Evolutionary conservation across 2,113 vertebrate species (phyloP).

Genomic region (Oxygymnocypris stewartii): DNA sequence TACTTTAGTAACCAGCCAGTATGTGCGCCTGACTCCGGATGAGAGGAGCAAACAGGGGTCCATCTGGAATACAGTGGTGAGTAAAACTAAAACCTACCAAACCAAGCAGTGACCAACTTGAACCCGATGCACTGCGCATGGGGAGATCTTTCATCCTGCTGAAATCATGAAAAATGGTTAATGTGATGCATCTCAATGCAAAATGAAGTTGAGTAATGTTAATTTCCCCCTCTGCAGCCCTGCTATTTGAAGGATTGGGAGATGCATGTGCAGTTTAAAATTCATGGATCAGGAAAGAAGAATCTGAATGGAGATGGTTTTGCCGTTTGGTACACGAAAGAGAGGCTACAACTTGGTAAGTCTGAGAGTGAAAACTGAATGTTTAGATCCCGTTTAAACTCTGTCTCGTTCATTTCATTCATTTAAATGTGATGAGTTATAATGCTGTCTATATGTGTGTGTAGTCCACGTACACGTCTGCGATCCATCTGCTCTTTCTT

Average conservation of each 20-base stretch:
- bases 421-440: constrained; percentile 4
- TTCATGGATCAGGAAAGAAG: constrained; percentile 94
- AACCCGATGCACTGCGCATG: background rate
- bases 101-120: background rate
- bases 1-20: constrained; percentile 93
- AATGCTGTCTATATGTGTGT: background rate
- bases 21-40: constrained; percentile 92
- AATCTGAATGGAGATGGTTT: constrained; percentile 95
- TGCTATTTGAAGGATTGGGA: constrained; percentile 98
- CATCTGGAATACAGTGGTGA: constrained; percentile 96
- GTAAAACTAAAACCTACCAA: background rate
- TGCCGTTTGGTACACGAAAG: constrained; percentile 96
- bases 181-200: background rate
- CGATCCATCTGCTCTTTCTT: background rate
- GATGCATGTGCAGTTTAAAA: constrained; percentile 93
- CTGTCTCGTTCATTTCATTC: background rate
- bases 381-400: background rate
- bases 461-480: background rate
- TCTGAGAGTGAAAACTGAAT: background rate
- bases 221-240: constrained; percentile 73
- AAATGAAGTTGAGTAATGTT: background rate
- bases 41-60: constrained; percentile 94
- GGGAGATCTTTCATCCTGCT: background rate
- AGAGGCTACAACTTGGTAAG: constrained; percentile 85
- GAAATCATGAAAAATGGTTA: background rate